phyloP scores from a whole-genome alignment of 2,888 invertebrate species.

The Oligia latruncula region DNA sequence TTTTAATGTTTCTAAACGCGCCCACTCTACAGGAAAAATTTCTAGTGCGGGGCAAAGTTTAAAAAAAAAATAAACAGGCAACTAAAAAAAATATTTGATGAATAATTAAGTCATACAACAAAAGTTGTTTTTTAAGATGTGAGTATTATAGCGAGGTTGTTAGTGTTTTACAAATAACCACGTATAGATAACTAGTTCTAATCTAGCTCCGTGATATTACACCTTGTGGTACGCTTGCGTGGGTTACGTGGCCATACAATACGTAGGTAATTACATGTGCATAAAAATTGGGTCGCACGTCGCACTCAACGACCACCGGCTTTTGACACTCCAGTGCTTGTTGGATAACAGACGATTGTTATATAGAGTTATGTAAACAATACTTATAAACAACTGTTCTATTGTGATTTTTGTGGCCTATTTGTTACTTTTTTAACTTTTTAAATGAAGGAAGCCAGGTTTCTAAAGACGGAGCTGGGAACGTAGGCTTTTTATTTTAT shows the following conservation, averaged over 20 bases:
- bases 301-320: conserved; percentile 65
- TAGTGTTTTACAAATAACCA: too few species aligned
- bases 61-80: too few species aligned
- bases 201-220: conserved; percentile 3
- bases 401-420: background rate
- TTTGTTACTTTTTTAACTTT: background rate
- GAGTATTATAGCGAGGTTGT: too few species aligned
- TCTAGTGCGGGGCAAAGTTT: too few species aligned
- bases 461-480: background rate
- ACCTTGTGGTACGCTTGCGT: conserved; percentile 62
- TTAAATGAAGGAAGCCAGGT: background rate
- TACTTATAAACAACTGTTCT: conserved; percentile 4
- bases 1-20: too few species aligned
- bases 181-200: background rate
- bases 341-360: conserved; percentile 50
- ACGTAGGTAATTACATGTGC: conserved; percentile 72
- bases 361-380: conserved; percentile 44
- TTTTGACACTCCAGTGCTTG: conserved; percentile 57
- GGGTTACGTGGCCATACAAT: conserved; percentile 71
- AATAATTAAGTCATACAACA: too few species aligned
- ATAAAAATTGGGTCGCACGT: conserved; percentile 82
- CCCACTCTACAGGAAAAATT: too few species aligned
- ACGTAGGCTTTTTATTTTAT: background rate
- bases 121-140: too few species aligned
- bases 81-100: too few species aligned